These are phyloP conservation scores for Theristus sp. DNA, from an alignment of 2,888 invertebrate genomes.

Conservation along the genomic window DNA sequence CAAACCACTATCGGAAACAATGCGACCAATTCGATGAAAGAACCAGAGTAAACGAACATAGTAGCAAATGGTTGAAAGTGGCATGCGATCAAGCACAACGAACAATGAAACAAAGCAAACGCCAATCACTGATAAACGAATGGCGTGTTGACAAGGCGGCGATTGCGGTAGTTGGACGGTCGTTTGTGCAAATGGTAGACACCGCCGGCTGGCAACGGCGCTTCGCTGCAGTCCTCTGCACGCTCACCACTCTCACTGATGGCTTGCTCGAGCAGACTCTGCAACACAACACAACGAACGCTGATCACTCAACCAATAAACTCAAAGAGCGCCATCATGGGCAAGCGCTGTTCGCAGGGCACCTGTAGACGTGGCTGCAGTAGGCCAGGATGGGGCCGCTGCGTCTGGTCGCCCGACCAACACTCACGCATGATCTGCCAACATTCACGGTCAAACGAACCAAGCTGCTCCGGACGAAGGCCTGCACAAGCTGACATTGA, in stretches of 20 bases:
- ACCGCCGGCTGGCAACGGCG: not conserved
- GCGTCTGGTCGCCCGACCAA: conserved; percentile 55
- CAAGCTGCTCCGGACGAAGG: conserved; percentile 55
- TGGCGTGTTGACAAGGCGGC: not conserved
- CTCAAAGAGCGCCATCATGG: no score
- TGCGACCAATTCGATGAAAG: no score
- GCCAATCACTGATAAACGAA: not conserved
- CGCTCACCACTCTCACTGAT: not conserved
- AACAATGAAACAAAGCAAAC: no score
- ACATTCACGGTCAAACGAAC: conserved; percentile 54
- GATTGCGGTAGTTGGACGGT: not conserved
- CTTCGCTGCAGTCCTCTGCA: not conserved
- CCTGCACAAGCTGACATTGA: conserved; percentile 46
- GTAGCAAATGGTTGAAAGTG: no score
- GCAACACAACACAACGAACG: not conserved
- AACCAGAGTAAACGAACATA: no score
- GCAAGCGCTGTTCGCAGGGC: not conserved
- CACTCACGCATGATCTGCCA: conserved; percentile 66
- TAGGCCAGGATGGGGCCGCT: conserved; percentile 56
- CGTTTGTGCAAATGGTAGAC: not conserved
- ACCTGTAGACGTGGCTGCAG: conserved; percentile 49
- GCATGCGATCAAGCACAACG: no score
- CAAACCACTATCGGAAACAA: no score
- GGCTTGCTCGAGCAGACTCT: not conserved
- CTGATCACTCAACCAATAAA: not conserved